phyloP scores from a whole-genome alignment of 1,140 invertebrate species.

The Whitmania pigra region DNA sequence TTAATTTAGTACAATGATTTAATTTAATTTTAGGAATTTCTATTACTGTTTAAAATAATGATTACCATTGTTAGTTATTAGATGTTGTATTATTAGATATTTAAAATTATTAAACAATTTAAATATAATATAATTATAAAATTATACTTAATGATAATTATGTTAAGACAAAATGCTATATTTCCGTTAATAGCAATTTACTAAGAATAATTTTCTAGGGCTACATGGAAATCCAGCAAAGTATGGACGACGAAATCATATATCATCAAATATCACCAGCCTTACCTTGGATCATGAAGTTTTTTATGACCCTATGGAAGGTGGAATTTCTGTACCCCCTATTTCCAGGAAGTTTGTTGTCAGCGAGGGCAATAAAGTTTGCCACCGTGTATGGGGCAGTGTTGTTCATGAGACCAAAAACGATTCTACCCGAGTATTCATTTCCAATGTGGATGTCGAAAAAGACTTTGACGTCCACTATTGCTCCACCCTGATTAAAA shows the following conservation, averaged over 20 bases:
- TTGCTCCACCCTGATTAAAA: not conserved
- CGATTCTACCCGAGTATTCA: constrained; percentile 22
- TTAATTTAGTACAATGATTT: not conserved
- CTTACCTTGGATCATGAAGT: constrained; percentile 79
- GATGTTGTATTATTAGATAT: no score
- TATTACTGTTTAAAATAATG: no score
- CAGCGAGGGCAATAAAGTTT: constrained; percentile 27
- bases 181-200: no score
- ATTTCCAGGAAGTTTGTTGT: constrained; percentile 47
- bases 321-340: constrained; percentile 80
- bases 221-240: no score
- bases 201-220: no score
- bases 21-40: not conserved
- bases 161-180: no score
- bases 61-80: no score
- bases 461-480: not conserved
- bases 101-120: no score
- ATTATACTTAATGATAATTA: no score
- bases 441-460: constrained; percentile 14
- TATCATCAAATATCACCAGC: not conserved
- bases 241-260: not conserved
- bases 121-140: no score
- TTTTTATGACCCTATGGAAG: constrained; percentile 79
- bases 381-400: constrained; percentile 25
- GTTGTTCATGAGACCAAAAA: constrained; percentile 27